phyloP scores from a whole-genome alignment of 1,140 invertebrate genomes.

The Tetramorium parvispinum region DNA sequence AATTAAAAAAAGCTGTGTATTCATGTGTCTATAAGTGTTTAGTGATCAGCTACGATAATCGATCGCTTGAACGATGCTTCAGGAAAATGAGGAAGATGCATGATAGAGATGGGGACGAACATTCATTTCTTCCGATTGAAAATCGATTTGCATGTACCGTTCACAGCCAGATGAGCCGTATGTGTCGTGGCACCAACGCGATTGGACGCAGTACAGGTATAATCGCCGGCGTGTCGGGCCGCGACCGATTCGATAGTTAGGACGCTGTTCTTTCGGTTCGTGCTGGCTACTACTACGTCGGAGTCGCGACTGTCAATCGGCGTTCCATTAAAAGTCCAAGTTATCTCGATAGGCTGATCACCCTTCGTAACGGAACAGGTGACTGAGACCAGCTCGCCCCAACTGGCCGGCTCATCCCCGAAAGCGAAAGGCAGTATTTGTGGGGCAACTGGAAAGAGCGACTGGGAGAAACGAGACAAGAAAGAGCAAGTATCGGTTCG shows the following conservation, averaged over 20 bases:
- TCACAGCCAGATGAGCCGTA: conserved; percentile 88
- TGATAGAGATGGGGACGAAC: background rate
- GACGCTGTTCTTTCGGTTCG: conserved; percentile 86
- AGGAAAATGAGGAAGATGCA: conserved; percentile 16
- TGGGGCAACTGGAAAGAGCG: conserved; percentile 88
- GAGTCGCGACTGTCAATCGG: conserved; percentile 69
- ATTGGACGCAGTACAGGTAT: conserved; percentile 89
- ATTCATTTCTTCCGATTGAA: conserved; percentile 33
- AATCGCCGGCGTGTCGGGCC: conserved; percentile 88
- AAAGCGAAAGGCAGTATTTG: conserved; percentile 91
- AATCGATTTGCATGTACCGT: conserved; percentile 85
- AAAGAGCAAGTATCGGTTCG: conserved; percentile 57
- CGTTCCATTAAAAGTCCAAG: conserved; percentile 85
- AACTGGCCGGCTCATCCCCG: conserved; percentile 90
- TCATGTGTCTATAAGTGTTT: background rate
- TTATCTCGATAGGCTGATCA: conserved; percentile 90
- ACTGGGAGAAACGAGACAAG: conserved; percentile 65
- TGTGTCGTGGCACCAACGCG: conserved; percentile 87
- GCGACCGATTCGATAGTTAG: conserved; percentile 88
- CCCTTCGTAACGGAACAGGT: conserved; percentile 91
- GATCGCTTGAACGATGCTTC: background rate
- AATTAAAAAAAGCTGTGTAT: background rate
- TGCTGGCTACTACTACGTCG: conserved; percentile 82
- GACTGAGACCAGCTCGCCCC: conserved; percentile 88
- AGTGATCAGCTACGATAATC: conserved; percentile 29